These are phyloP conservation scores for Caenorhabditis sulstoni DNA, from an alignment of 2,888 invertebrate genomes.

Conservation along the genomic window DNA sequence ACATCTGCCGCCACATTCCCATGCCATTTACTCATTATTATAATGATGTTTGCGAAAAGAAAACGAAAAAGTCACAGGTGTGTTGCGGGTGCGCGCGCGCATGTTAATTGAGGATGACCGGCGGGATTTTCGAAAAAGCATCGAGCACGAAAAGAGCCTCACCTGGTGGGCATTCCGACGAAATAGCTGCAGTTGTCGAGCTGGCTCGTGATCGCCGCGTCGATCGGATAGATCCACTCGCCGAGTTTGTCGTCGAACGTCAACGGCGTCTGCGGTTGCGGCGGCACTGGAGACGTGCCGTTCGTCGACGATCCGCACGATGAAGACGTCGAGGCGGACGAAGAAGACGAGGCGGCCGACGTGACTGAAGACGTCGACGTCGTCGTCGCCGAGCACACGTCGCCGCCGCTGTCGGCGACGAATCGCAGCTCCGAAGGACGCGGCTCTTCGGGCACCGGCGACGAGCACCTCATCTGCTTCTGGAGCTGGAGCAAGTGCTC, in stretches of 20 bases:
- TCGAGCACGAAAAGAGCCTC: conserved; percentile 12
- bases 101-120: too few relatives aligned
- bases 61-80: not conserved
- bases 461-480: conserved; percentile 43
- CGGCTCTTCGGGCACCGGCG: conserved; percentile 45
- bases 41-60: too few relatives aligned
- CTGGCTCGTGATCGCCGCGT: conserved; percentile 55
- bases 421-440: conserved; percentile 1
- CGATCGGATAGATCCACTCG: conserved; percentile 65
- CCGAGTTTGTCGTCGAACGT: conserved; percentile 64
- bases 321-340: conserved; percentile 21
- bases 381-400: conserved; percentile 10
- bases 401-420: too few relatives aligned
- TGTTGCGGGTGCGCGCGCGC: not conserved
- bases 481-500: conserved; percentile 44
- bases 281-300: conserved; percentile 38
- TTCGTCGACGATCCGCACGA: too few relatives aligned
- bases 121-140: too few relatives aligned
- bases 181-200: conserved; percentile 67
- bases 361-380: conserved; percentile 40
- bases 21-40: conserved; percentile 10
- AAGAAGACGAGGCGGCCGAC: conserved; percentile 36
- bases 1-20: conserved; percentile 33
- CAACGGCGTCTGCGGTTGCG: conserved; percentile 30
- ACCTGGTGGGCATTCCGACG: conserved; percentile 65